Conservation (phyloP, 2,113 vertebrate genomes). For the Genyomyrus donnyi region DNA sequence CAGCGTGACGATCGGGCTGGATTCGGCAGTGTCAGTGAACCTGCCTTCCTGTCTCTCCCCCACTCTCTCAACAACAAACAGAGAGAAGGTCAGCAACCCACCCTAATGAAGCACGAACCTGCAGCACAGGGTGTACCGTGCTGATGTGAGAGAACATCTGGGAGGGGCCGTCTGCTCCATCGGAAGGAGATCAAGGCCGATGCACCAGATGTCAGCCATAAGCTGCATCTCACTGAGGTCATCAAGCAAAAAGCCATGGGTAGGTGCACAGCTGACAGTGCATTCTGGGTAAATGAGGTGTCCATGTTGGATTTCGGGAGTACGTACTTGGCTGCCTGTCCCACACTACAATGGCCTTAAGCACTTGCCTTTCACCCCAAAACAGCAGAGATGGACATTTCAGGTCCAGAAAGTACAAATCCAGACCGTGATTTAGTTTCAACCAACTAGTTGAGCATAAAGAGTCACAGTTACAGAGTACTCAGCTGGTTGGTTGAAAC, state of each 20-base stretch:
- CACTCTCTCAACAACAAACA: background rate
- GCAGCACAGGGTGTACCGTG: background rate
- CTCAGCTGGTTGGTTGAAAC: too few species aligned
- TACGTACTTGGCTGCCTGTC: background rate
- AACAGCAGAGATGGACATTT: background rate
- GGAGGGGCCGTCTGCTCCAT: background rate
- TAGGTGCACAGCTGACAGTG: background rate
- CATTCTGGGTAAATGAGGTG: background rate
- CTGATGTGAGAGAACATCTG: background rate
- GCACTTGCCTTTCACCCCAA: background rate
- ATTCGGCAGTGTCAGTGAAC: conserved; percentile 25
- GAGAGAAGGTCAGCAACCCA: background rate
- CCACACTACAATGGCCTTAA: background rate
- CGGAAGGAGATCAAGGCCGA: background rate
- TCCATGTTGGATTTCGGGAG: background rate
- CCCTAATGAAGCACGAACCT: background rate
- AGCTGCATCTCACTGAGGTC: background rate
- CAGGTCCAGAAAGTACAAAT: too few species aligned
- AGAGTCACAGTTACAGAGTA: too few species aligned
- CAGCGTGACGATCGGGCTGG: conserved; percentile 30
- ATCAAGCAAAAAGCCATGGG: background rate
- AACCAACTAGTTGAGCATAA: too few species aligned
- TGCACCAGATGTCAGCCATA: background rate
- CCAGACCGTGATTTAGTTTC: too few species aligned
- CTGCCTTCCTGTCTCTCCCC: background rate